Base-by-base conservation (phyloP, 2,113 vertebrate species). In the Aptenodytes patagonicus region DNA sequence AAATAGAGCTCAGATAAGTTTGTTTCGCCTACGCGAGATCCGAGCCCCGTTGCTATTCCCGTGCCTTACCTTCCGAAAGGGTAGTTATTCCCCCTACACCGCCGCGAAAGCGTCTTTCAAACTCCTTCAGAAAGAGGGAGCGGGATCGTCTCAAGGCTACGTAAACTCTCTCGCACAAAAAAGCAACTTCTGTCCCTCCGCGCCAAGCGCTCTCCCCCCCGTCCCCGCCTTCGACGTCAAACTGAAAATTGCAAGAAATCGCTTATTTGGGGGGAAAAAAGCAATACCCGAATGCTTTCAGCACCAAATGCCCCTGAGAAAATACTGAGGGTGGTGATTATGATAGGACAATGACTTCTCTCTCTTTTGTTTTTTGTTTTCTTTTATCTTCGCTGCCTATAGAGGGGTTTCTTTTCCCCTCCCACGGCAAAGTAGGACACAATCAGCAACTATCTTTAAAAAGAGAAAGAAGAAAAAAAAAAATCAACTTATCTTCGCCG, bases 201-300 rank as follows among this genome's bases (percentile, higher is more conserved):
- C 9, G 4, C 34, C 65, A 78, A 68, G 61, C 1, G 5, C 32
- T 81, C 36, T 25, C 17, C 38, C 70, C 34, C 61, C 42, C 36
- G 42, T 14, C 36, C 36, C 49, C 20, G 7, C 38, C 62, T 80
- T 73, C 44, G 52, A 97, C 86, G 87, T 81, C 91, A 94, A 85
- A 91, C 54, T 83, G 60, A 87, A 94, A 90, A 97, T 54, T 44
- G 79, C 69, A 96, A 97, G 66, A 97, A 97, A 97, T 47, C 47
- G 36, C 94, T 96, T 97, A 73, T 96, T 80, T 91, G 52, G 36
- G 38, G 18, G 5, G 5, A 42, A 11, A 10, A 49, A 91, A 85
- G 76, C 94, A 97, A 90, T 91, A 97, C 69, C 44, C 73, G 92
- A 96, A 95, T 64, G 89, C 88, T 97, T 98, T 97, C 94, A 96